Percentiles rank a stretch among this genome's conserved stretches.
These are phyloP conservation scores for Lacanobia wlatinum DNA, from an alignment of 2,888 invertebrate genomes.

Conservation along the genomic window DNA sequence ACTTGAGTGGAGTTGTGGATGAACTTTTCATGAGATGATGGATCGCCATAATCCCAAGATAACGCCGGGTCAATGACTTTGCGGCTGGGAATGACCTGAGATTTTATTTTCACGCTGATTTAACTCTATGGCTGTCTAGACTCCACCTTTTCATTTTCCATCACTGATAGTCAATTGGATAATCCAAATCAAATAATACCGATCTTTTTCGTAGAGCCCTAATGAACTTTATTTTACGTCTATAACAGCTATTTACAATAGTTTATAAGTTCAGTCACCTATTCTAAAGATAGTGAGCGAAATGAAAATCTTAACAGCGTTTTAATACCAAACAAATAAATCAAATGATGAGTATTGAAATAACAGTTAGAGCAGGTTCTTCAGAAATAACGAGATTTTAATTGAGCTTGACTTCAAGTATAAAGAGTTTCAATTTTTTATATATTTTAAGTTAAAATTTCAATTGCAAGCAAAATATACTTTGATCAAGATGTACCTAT, in stretches of 20 bases:
- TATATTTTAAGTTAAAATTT: constrained; percentile 7
- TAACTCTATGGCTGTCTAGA: constrained; percentile 35
- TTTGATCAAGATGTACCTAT: constrained; percentile 3
- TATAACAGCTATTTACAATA: constrained; percentile 10
- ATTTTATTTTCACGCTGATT: constrained; percentile 30
- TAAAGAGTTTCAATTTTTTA: constrained; percentile 24
- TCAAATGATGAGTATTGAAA: constrained; percentile 26
- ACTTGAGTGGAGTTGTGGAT: not conserved
- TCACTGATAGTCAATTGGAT: constrained; percentile 27
- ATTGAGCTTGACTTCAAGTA: constrained; percentile 26
- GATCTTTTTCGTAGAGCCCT: not conserved
- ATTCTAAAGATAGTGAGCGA: not conserved
- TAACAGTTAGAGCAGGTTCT: constrained; percentile 9
- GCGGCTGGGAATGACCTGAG: constrained; percentile 15
- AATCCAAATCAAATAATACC: constrained; percentile 21
- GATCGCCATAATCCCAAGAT: constrained; percentile 5
- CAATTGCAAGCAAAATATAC: not conserved
- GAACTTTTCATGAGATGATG: constrained; percentile 12
- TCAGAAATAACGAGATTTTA: constrained; percentile 28
- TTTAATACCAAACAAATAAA: constrained; percentile 15
- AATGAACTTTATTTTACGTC: not conserved
- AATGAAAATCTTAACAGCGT: constrained; percentile 16
- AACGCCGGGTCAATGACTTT: constrained; percentile 4
- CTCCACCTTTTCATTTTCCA: constrained; percentile 35
- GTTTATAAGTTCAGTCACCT: not conserved